Conservation (phyloP, 2,888 invertebrate genomes). For the Diplazon laetatorius region DNA sequence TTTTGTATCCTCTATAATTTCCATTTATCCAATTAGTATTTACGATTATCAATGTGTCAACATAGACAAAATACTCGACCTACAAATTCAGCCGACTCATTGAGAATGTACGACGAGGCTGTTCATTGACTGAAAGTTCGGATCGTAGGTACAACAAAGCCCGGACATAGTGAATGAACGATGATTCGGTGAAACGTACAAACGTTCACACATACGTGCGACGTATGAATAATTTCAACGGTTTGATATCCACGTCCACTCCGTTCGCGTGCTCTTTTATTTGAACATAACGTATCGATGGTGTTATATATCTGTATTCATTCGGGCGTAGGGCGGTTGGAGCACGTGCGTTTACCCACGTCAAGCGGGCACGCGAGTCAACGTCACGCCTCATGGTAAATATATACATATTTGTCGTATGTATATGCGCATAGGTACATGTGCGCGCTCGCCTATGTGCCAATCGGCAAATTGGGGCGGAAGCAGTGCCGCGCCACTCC, state of each 20-base stretch:
- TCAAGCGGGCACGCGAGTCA: conserved; percentile 4
- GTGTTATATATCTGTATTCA: not conserved
- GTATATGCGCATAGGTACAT: not conserved
- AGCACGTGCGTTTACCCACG: conserved; percentile 39
- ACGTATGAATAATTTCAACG: not conserved
- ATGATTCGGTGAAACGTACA: too few relatives aligned
- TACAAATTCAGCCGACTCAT: too few relatives aligned
- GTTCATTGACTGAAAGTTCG: too few relatives aligned
- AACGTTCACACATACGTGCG: too few relatives aligned
- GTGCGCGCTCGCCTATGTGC: not conserved
- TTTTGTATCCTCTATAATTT: too few relatives aligned
- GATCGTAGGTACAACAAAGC: too few relatives aligned
- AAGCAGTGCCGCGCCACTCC: conserved; percentile 2
- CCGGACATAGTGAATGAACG: too few relatives aligned
- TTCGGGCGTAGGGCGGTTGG: not conserved
- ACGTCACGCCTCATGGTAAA: conserved; percentile 6
- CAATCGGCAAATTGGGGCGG: conserved; percentile 2
- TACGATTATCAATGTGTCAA: too few relatives aligned
- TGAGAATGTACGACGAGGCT: too few relatives aligned
- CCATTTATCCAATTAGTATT: too few relatives aligned
- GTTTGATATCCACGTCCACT: not conserved
- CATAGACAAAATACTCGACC: too few relatives aligned
- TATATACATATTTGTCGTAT: conserved; percentile 14
- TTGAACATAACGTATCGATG: conserved; percentile 3
- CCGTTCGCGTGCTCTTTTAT: not conserved